Evolutionary conservation across 1,140 invertebrate genomes (phyloP).

Genomic region (Antheraea pernyi): DNA sequence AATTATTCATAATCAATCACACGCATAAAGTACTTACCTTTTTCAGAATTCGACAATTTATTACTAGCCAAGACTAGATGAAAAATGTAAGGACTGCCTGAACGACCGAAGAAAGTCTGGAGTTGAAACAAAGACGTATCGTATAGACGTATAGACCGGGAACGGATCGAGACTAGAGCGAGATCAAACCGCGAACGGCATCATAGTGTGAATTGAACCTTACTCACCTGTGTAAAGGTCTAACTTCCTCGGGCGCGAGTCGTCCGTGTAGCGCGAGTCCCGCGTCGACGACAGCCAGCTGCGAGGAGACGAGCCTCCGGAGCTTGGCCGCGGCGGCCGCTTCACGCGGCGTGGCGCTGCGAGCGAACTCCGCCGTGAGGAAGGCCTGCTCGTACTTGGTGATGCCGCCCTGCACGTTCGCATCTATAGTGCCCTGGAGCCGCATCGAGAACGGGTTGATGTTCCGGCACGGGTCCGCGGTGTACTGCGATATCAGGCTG

Average conservation of each 20-base stretch:
- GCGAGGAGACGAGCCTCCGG: slow-evolving; percentile 87
- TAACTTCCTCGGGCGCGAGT: slow-evolving; percentile 89
- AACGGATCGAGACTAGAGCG: no score
- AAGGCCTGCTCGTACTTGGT: slow-evolving; percentile 97
- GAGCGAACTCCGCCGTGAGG: slow-evolving; percentile 88
- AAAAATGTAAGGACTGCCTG: no score
- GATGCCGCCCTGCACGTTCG: slow-evolving; percentile 97
- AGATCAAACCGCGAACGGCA: no score
- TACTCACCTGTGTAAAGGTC: slow-evolving; percentile 87
- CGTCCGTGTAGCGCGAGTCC: slow-evolving; percentile 90
- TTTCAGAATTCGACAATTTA: no score
- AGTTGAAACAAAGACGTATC: no score
- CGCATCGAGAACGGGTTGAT: slow-evolving; percentile 96
- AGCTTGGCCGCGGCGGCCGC: slow-evolving; percentile 88
- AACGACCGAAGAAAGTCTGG: no score
- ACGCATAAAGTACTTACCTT: no score
- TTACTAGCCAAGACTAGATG: no score
- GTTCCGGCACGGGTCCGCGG: slow-evolving; percentile 87
- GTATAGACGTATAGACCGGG: no score
- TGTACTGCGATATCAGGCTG: slow-evolving; percentile 88
- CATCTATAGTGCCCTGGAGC: slow-evolving; percentile 95
- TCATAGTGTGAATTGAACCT: no score
- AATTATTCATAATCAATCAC: no score
- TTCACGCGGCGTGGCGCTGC: slow-evolving; percentile 81
- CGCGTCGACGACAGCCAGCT: slow-evolving; percentile 89